Percentiles rank a stretch among this genome's conserved stretches.
Evolutionary conservation across 2,797 vertebrate species (phyloP).

Genomic region (Eulemur mongoz): DNA sequence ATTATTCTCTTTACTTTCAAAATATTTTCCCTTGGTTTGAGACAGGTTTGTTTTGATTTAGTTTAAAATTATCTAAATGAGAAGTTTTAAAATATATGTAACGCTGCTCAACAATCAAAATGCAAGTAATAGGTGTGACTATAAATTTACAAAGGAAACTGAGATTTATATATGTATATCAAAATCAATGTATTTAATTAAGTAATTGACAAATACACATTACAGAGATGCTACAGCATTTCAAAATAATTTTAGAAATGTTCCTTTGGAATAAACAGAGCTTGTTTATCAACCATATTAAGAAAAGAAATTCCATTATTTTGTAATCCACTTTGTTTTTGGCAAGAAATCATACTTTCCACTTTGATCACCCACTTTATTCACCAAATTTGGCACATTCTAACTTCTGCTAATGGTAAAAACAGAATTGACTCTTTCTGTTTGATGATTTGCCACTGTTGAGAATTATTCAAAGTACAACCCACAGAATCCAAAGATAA

Average conservation of each 20-base stretch:
- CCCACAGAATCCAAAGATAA: background rate
- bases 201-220: background rate
- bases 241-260: constrained; percentile 30
- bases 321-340: constrained; percentile 40
- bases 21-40: background rate
- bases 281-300: background rate
- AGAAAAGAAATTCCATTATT: constrained; percentile 17
- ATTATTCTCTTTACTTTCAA: background rate
- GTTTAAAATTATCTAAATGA: background rate
- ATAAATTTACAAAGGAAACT: background rate
- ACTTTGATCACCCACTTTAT: constrained; percentile 38
- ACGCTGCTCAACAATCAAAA: background rate
- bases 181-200: background rate
- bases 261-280: background rate
- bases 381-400: constrained; percentile 18
- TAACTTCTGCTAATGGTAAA: constrained; percentile 32
- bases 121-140: background rate
- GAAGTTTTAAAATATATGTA: constrained; percentile 4
- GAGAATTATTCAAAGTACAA: background rate
- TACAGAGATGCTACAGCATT: background rate
- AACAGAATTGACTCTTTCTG: background rate
- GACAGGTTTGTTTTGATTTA: background rate
- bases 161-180: background rate
- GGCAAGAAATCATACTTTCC: constrained; percentile 4
- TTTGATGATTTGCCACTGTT: background rate